These are phyloP conservation scores for Drosophila ambigua DNA, from an alignment of 1,140 invertebrate genomes.

Conservation along the genomic window DNA sequence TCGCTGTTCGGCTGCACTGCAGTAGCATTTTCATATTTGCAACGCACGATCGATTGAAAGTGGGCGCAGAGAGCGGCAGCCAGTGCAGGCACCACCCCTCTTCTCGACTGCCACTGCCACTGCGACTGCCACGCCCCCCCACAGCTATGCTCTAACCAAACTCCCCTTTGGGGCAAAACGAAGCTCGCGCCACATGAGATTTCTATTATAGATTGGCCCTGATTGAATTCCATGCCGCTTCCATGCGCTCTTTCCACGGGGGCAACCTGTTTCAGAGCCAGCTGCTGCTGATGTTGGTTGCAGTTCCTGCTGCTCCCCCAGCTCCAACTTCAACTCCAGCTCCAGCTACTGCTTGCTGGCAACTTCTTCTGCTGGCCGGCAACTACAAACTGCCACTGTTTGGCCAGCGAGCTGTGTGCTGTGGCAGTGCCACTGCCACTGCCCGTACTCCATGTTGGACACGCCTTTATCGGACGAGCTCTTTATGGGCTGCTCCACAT, in stretches of 20 bases:
- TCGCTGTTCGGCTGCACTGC: slow-evolving; percentile 12
- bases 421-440: background rate
- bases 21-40: slow-evolving; percentile 83
- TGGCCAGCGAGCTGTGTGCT: slow-evolving; percentile 1
- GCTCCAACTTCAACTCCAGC: background rate
- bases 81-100: slow-evolving; percentile 3
- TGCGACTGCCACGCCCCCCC: slow-evolving; percentile 29
- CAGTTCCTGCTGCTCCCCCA: background rate
- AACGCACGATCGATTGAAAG: slow-evolving; percentile 81
- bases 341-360: slow-evolving; percentile 15
- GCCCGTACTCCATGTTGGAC: slow-evolving; percentile 21
- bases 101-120: background rate
- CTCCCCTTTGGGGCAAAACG: slow-evolving; percentile 45
- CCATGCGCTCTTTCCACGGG: slow-evolving; percentile 15
- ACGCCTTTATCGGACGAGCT: slow-evolving; percentile 50
- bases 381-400: slow-evolving; percentile 58
- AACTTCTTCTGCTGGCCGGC: slow-evolving; percentile 31
- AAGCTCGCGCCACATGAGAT: slow-evolving; percentile 76
- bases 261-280: slow-evolving; percentile 65
- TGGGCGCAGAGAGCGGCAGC: slow-evolving; percentile 53
- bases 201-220: slow-evolving; percentile 82
- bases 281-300: slow-evolving; percentile 22
- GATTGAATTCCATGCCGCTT: slow-evolving; percentile 73
- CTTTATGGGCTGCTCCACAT: slow-evolving; percentile 29
- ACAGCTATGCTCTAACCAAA: slow-evolving; percentile 8